Base-by-base conservation (phyloP, 2,113 vertebrate genomes). In the Mixornis gularis region DNA sequence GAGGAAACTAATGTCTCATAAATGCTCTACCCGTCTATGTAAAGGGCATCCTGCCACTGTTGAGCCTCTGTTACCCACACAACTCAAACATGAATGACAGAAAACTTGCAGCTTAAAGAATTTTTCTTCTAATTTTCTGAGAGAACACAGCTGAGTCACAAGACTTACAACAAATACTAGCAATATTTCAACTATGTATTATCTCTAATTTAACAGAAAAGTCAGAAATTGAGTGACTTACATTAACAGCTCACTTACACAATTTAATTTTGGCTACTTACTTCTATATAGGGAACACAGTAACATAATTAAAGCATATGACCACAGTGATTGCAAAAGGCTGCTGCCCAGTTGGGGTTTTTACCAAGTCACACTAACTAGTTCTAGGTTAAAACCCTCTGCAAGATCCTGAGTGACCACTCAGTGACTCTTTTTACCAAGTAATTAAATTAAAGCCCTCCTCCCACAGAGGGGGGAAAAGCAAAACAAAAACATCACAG, bases 251-350 rank as follows among this genome's bases (percentile, higher is more conserved):
- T 91, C 70, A 74, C 64, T 92, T 59, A 83, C 6, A 85, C 41
- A 71, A 93, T 85, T 85, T 87, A 82, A 95, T 77, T 82, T 95
- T 90, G 87, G 76, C 81, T 93, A 74, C 88, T 92, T 94, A 88
- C 64, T 91, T 83, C 85, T 92, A 56, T 63, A 91, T 41, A 87
- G 48, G 56, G 79, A 94, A 92, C 78, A 87, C 19, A 88, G 81
- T 74, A 95, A 92, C 30, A 41, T 59, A 93, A 93, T 93, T 92
- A 92, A 93, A 93, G 71, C 56, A 92, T 60, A 94, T 70, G 56
- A 85, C 46, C 59, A 40, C 40, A 53, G 68, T 69, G 94, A 94
- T 56, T 89, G 74, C 46, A 94, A 85, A 85, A 90, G 83, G 68
- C 93, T 93, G 76, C 65, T 78, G 53, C 74, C 88, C 32, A 70